Evolutionary conservation across 1,140 invertebrate genomes (phyloP), one percentile per base, ranked within the genome.

Genomic region (Drosophila ambigua): DNA sequence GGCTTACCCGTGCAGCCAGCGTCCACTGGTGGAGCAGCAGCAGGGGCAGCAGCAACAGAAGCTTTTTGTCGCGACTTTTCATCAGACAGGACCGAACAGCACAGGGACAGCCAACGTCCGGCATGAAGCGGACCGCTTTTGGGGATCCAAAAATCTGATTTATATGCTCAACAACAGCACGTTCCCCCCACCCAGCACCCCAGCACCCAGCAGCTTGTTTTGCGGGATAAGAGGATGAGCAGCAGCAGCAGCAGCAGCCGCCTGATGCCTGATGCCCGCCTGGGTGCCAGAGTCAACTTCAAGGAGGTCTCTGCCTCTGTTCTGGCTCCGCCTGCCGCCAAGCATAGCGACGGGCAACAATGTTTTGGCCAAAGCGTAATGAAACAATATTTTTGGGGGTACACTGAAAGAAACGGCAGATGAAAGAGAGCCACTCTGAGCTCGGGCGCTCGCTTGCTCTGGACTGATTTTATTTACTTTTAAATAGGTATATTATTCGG

Each of bases 21-120:
- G 51, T 2, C 16, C 31, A 26, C 45, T 2, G n/a, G 20, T 20
- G 2, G 20, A 20, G 55, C n/a, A 50, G 41, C n/a, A 39, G 31
- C 11, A 20, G 41, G 46, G 26, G 43, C 48, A n/a, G 23, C 24
- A 73, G 60, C 51, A 63, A 49, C 77, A 68, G 80, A 72, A 77
- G 80, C 78, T 84, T 84, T 84, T 84, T 84, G 80, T 84, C 80
- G 80, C 80, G 80, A 81, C 78, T 81, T 81, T 81, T 81, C 79
- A 81, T 81, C 78, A 81, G 53, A 28, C 51, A 24, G 51, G 51
- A 48, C 35, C 23, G 2, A 4, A 24, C 23, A 24, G 23, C 2
- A 24, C 23, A 4, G 23, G 4, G 2, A 6, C 50, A 20, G 53
- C 16, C 58, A 73, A 48, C 62, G 64, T 69, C 67, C 67, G 67